Base-by-base conservation (phyloP, 2,113 vertebrate genomes). In the Recurvirostra avosetta region DNA sequence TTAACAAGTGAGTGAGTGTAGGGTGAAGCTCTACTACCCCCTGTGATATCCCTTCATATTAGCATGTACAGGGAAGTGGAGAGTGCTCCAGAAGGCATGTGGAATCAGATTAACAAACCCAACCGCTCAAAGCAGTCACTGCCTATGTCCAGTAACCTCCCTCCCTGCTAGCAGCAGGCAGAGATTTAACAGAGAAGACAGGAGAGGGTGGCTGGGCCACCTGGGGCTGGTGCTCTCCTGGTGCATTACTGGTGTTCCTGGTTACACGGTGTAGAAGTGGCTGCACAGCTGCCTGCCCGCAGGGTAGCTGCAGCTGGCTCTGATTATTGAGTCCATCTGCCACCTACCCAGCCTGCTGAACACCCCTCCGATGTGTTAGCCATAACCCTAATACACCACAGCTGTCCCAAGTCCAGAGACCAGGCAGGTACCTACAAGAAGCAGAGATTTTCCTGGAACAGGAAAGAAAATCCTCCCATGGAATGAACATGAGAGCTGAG, bases 191-290 rank as follows among this genome's bases (percentile, higher is more conserved):
- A 10, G 58, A 36, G 62, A 29, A 8, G 30, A 38, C 45, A 38
- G 66, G 13, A 50, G 80, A 65, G 40, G 66, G 74, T 34, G 62
- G 8, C 56, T 20, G 62, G 25, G 19, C 41, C 43, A 32, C 43
- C 13, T 0, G 6, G 45, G 61, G 59, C 78, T 73, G 53, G 3
- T 49, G 71, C 45, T 77, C 18, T 41, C 20, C 15, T 3, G 3
- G 4, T 6, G 40, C 53, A 6, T 29, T 20, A 3, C 63, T n/a
- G 58, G 34, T 68, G 38, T 4, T 47, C 30, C 43, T 0, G 0
- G 25, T 9, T 15, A 2, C 11, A 3, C 0, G 4, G 22, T 2
- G 32, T 0, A 67, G 82, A 13, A 34, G 52, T 1, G 47, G 56
- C 47, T 75, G 76, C 81, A 50, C 68, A 80, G 77, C 85, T 76